Conservation (phyloP, 2,797 vertebrate genomes). For the Okamejei kenojei region DNA sequence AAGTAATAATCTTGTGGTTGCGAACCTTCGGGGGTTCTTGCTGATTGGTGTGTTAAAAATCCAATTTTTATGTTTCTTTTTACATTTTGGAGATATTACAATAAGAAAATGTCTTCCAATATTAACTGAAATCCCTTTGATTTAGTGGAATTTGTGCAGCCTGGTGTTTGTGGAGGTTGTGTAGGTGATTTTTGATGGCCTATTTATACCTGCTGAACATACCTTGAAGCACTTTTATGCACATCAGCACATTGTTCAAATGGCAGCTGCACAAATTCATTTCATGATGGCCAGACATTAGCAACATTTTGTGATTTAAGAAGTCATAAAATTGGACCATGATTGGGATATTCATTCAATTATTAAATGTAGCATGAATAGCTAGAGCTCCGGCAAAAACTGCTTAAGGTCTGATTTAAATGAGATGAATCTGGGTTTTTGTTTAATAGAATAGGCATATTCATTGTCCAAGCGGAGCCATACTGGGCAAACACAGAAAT, state of each 20-base stretch:
- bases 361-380: not conserved
- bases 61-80: not conserved
- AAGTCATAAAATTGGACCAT: constrained; percentile 3
- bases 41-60: no score
- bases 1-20: not conserved
- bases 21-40: no score
- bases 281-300: constrained; percentile 2
- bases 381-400: not conserved
- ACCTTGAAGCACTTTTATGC: constrained; percentile 24
- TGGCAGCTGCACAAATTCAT: constrained; percentile 32
- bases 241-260: constrained; percentile 31
- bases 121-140: constrained; percentile 16
- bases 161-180: constrained; percentile 31
- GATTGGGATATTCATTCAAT: constrained; percentile 35
- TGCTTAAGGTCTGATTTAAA: not conserved
- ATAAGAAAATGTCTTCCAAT: not conserved
- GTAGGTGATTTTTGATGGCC: constrained; percentile 25
- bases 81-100: not conserved
- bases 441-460: not conserved
- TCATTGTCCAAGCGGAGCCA: not conserved
- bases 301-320: constrained; percentile 1
- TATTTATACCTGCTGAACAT: constrained; percentile 7
- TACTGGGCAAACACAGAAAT: not conserved
- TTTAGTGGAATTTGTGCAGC: constrained; percentile 14
- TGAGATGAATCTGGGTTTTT: not conserved